Evolutionary conservation across 2,888 invertebrate species (phyloP).

Genomic region (Ypsolopha sequella): DNA sequence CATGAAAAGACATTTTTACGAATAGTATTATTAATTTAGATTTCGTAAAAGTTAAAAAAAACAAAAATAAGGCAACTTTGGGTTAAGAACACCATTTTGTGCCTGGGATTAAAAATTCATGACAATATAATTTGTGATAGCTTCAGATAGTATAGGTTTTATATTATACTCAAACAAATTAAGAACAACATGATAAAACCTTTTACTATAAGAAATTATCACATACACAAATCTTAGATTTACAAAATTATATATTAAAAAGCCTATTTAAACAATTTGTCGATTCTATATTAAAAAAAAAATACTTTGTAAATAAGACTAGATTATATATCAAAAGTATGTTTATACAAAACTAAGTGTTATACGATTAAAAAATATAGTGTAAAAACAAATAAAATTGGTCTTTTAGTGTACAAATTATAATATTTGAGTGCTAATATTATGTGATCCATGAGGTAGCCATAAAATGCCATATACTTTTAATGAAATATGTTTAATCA

Average conservation of each 20-base stretch:
- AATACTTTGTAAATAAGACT: conserved; percentile 2
- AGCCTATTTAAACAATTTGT: conserved; percentile 18
- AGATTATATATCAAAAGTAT: conserved; percentile 2
- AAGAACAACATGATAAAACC: conserved; percentile 7
- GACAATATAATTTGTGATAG: conserved; percentile 54
- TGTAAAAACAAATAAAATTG: conserved; percentile 39
- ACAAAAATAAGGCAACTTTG: conserved; percentile 46
- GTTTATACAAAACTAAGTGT: conserved; percentile 18
- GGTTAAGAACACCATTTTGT: conserved; percentile 64
- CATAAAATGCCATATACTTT: conserved; percentile 62
- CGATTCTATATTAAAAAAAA: not conserved
- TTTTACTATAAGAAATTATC: conserved; percentile 31
- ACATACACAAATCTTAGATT: conserved; percentile 18
- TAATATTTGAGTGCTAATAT: conserved; percentile 41
- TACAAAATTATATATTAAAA: conserved; percentile 51
- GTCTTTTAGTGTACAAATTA: conserved; percentile 29
- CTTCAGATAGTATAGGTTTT: conserved; percentile 20
- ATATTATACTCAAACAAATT: conserved; percentile 15
- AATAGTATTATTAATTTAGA: conserved; percentile 70
- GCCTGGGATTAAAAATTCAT: conserved; percentile 42
- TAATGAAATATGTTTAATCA: conserved; percentile 12
- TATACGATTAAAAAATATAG: conserved; percentile 44
- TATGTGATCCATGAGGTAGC: conserved; percentile 66
- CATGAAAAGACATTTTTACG: conserved; percentile 68
- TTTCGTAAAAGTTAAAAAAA: conserved; percentile 41